phyloP scores from a whole-genome alignment of 2,113 vertebrate genomes.

The Hyla sarda region DNA sequence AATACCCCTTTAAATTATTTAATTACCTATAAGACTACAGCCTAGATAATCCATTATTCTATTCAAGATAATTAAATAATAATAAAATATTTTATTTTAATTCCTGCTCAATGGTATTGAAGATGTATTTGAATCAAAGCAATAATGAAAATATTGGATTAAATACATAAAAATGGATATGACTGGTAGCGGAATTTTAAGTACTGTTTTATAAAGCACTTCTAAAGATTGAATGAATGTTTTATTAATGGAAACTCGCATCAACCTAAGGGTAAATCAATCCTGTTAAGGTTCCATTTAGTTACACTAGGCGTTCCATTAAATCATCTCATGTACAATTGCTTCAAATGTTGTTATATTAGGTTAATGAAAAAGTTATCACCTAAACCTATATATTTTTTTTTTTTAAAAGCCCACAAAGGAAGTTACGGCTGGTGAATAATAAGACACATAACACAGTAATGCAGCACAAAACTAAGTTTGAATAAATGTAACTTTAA shows the following conservation, averaged over 20 bases:
- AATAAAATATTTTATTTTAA: not conserved
- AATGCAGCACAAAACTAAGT: too few relatives aligned
- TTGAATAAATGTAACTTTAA: too few relatives aligned
- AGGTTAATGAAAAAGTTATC: conserved; percentile 10
- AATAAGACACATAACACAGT: not conserved
- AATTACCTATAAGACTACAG: too few relatives aligned
- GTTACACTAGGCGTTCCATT: not conserved
- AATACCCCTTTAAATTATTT: too few relatives aligned
- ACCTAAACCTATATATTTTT: not conserved
- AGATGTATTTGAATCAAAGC: not conserved
- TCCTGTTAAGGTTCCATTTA: not conserved
- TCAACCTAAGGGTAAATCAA: not conserved
- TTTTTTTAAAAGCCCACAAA: not conserved
- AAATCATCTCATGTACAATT: not conserved
- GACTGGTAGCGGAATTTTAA: not conserved
- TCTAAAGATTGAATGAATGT: conserved; percentile 12
- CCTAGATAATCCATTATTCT: too few relatives aligned
- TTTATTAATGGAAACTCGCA: not conserved
- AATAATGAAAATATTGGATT: not conserved
- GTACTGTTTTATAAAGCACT: not conserved
- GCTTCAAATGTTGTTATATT: not conserved
- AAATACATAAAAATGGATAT: not conserved
- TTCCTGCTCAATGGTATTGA: not conserved
- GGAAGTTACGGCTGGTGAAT: not conserved
- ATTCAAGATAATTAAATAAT: too few relatives aligned